Evolutionary conservation across 2,113 vertebrate species (phyloP), one percentile per base, ranked within the genome.

Genomic region (Phalacrocorax aristotelis): DNA sequence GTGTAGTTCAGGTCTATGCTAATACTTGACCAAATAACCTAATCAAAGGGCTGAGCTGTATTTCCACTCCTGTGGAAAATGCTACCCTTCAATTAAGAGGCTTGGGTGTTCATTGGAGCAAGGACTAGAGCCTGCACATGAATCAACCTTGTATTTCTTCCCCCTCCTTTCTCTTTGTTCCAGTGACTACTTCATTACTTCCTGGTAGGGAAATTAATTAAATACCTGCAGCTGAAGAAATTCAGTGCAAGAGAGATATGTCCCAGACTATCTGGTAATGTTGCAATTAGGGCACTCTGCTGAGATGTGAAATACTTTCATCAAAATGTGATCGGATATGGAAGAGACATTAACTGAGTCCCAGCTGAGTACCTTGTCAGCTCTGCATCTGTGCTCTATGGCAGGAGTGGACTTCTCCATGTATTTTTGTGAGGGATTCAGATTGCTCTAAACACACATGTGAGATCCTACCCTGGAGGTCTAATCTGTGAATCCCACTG

Each of bases 221-320:
- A 83, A 93, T 68, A 92, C 74, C 68, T 90, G 87, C 54, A 85
- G 38, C n/a, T 61, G 77, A 81, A 84, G 66, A 83, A 52, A 95
- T 70, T 80, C n/a, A 65, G 90, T 65, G 52, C 26, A 69, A 85
- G 61, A 55, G 52, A 92, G 52, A 46, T 29, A 66, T 27, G 36
- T 57, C 62, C 36, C 58, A 80, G 55, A 38, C 88, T 95, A 61
- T 92, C 80, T 76, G 42, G 61, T 77, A 95, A 80, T 49, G 20
- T 7, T 77, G 49, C 79, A 95, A 92, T 95, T 92, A 92, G 68
- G 66, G 51, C 34, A 65, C 46, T 86, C 89, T 77, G 76, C 89
- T 96, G 94, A 92, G 76, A 93, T 77, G 75, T 81, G 72, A 93
- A 93, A 95, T 80, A 70, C 71, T 90, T 95, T 38, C 76, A 92